Conservation (phyloP, 92 coral and sea anemone species). For the Phymanthus crucifer region DNA sequence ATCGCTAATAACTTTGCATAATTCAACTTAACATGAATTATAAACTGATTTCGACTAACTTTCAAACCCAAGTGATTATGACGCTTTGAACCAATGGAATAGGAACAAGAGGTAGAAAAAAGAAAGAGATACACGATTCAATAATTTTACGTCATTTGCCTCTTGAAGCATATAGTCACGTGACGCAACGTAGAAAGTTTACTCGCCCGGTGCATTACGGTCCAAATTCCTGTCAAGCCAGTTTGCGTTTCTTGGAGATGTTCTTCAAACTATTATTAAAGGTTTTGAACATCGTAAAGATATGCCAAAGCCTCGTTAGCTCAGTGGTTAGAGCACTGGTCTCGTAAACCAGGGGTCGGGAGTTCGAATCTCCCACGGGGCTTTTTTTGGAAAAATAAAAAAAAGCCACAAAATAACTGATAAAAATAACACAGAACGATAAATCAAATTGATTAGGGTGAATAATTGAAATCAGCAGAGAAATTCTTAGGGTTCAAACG, state of each 20-base stretch:
- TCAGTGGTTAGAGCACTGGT: constrained; percentile 94
- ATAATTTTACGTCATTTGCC: not conserved
- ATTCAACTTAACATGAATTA: not conserved
- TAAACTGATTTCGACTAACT: not conserved
- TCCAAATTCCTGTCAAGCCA: not conserved
- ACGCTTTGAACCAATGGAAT: too few species aligned
- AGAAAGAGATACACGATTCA: not conserved
- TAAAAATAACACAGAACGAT: not conserved
- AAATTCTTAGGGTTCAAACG: too few species aligned
- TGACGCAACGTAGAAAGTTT: not conserved
- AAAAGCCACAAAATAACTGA: not conserved
- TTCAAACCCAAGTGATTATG: not conserved
- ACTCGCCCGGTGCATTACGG: not conserved
- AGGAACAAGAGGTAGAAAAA: too few species aligned
- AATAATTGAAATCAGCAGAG: not conserved
- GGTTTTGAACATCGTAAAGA: too few species aligned
- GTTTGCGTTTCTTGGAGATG: constrained; percentile 13
- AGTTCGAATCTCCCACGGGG: constrained; percentile 85
- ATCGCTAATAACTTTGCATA: not conserved
- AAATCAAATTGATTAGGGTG: not conserved
- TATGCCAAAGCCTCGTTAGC: constrained; percentile 58
- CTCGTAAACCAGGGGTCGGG: constrained; percentile 98
- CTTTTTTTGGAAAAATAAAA: constrained; percentile 1
- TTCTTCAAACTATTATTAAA: not conserved
- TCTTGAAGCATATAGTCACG: too few species aligned